Base-by-base conservation (phyloP, 2,888 invertebrate genomes). In the Ryuthela nishihirai region DNA sequence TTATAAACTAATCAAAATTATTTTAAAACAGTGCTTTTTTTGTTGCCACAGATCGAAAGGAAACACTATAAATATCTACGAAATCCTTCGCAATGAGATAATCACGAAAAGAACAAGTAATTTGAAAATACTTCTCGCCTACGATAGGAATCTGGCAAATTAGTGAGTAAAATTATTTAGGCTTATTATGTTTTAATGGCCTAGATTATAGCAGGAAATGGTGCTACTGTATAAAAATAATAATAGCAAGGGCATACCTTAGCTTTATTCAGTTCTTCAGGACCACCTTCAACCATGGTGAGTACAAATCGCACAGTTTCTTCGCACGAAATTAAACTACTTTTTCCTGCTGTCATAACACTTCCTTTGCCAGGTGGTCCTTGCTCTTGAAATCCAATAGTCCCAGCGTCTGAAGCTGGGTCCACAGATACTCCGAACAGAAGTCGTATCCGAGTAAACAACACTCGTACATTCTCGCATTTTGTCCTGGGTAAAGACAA, bases 391-490 rank as follows among this genome's bases (percentile, higher is more conserved):
- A 32, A 48, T 35, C 25, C 25, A n/a, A n/a, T n/a, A n/a, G n/a
- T n/a, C n/a, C n/a, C n/a, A 15, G 32, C 23, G 34, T 55, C 54
- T 24, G 36, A 36, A 46, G 41, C 25, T 29, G 56, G 56, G 42
- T 58, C 56, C 45, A 58, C 56, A 17, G 56, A 58, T 21, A 58
- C 56, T 36, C 56, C 50, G 25, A 58, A 58, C 26, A 58, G 38
- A 36, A 58, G 49, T 25, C 56, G 56, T 34, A 58, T 58, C 46
- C 56, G 40, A 17, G 56, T 52, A 34, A 58, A 58, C 29, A 58
- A 42, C 23, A 58, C 56, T 18, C 56, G 56, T 9, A 58, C 56
- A 40, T 58, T 58, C 25, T 58, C 56, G 46, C 56, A 58, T 52
- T 52, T 58, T 23, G 50, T 58, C 44, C 56, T 50, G 21, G 56